A percentile compares a stretch with the other conserved stretches of the same genome.
Evolutionary conservation across 2,113 vertebrate genomes (phyloP).

Genomic region (Smithornis capensis): DNA sequence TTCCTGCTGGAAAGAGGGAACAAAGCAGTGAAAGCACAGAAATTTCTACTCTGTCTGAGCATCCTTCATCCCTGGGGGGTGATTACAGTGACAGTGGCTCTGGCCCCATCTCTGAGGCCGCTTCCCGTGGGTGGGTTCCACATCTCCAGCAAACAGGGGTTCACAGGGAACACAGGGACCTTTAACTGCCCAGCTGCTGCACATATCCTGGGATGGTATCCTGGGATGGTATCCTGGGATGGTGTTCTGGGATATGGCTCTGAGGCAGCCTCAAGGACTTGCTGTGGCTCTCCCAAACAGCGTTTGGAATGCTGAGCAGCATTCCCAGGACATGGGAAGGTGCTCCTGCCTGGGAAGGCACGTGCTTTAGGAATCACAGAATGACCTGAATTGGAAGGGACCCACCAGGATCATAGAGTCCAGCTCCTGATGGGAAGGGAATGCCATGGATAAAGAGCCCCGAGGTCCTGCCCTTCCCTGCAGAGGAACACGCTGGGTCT

Average conservation of each 20-base stretch:
- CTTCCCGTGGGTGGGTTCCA: neutral
- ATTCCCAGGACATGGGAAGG: neutral
- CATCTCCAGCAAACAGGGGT: neutral
- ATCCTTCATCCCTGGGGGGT: neutral
- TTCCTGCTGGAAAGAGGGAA: neutral
- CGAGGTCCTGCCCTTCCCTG: neutral
- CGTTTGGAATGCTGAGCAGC: neutral
- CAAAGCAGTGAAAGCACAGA: neutral
- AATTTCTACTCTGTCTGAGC: neutral
- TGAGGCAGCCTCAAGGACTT: accelerated
- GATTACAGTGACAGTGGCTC: accelerated
- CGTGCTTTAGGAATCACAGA: neutral
- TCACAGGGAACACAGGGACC: neutral
- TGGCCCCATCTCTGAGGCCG: neutral
- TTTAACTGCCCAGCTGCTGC: neutral
- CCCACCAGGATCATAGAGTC: neutral
- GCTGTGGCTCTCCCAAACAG: neutral
- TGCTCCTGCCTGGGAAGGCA: neutral
- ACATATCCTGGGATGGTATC: neutral
- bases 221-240: neutral
- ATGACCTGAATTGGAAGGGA: neutral
- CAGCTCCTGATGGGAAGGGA: neutral
- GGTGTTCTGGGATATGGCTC: accelerated
- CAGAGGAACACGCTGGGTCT: neutral
- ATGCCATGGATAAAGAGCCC: accelerated